Conservation (phyloP, 53 echinoderm and acorn worm genomes). For the Echinometra lucunter region DNA sequence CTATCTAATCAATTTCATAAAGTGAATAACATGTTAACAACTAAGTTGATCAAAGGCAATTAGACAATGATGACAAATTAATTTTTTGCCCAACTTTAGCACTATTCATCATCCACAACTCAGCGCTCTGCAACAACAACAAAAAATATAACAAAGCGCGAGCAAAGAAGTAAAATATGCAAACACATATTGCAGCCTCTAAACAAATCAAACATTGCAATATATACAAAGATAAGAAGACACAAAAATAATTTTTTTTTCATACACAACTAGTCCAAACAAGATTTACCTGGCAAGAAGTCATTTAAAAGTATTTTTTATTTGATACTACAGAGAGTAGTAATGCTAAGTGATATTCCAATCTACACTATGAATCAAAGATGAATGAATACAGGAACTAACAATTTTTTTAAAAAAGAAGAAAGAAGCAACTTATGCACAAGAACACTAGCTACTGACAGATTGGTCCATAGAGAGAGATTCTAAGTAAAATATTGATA, state of each 20-base stretch:
- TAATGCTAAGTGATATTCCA: neutral
- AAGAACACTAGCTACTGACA: slow-evolving; percentile 18
- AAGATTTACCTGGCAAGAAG: slow-evolving; percentile 48
- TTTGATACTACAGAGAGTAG: neutral
- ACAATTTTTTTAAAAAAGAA: too few relatives aligned
- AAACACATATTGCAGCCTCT: slow-evolving; percentile 62
- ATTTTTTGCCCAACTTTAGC: neutral
- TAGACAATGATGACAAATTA: neutral
- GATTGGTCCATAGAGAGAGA: slow-evolving; percentile 48
- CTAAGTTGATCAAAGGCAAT: slow-evolving; percentile 3
- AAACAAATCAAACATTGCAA: slow-evolving; percentile 50
- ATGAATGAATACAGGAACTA: slow-evolving; percentile 25
- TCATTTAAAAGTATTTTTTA: neutral
- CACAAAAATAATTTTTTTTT: neutral
- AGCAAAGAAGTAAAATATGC: slow-evolving; percentile 42
- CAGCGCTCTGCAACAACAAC: neutral
- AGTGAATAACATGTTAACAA: neutral
- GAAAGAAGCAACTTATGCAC: slow-evolving; percentile 4
- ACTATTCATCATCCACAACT: neutral
- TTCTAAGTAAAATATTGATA: neutral
- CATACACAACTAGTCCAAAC: neutral
- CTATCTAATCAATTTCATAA: neutral
- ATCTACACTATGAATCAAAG: slow-evolving; percentile 30
- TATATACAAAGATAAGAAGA: slow-evolving; percentile 66
- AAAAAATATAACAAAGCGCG: neutral